Base-by-base conservation (phyloP, 2,797 vertebrate species). In the Selene dorsalis region DNA sequence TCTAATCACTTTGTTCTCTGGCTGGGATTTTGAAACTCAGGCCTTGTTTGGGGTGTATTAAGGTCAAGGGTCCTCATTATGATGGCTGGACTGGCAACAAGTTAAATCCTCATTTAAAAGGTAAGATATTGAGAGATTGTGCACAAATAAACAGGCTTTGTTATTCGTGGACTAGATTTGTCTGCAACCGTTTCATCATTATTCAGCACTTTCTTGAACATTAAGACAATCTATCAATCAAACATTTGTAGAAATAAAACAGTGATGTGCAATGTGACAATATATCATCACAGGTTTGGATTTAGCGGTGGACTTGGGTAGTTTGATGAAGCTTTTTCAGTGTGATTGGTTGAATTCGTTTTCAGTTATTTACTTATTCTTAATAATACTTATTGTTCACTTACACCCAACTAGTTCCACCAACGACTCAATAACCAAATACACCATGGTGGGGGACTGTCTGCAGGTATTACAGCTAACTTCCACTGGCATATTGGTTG, bases 1-100 rank as follows among this genome's bases (percentile, higher is more conserved):
- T 80, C 59, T 91, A 88, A 92, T 94, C 90, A 85, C 89, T 83
- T 87, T 79, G 77, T 52, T 61, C 65, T 69, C 74, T 50, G 67
- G 62, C 9, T 69, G 61, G 74, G 77, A 84, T 88, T 91, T 87
- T 60, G 56, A 84, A 90, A 91, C 72, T 66, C 18, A 0, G 59
- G 28, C 69, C 2, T 90, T 59, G 79, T 88, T 85, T 60, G 38
- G 48, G 20, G 11, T 73, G 88, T 82, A 88, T 87, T 91, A 32
- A 66, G 87, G 79, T 72, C 69, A 77, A 43, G 68, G 28, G 8
- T 73, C 67, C 70, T 79, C 47, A 52, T 74, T 87, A 85, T 65
- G 56, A 45, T 28, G 50, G 48, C 66, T 67, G 69, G 53, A 78
- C 41, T 69, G 62, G 80, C 64, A 82, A 57, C 28, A 32, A 56